Percentiles rank a stretch among this genome's conserved stretches.
Evolutionary conservation across 2,888 invertebrate genomes (phyloP).

Genomic region (Leptarthrus brevirostris): DNA sequence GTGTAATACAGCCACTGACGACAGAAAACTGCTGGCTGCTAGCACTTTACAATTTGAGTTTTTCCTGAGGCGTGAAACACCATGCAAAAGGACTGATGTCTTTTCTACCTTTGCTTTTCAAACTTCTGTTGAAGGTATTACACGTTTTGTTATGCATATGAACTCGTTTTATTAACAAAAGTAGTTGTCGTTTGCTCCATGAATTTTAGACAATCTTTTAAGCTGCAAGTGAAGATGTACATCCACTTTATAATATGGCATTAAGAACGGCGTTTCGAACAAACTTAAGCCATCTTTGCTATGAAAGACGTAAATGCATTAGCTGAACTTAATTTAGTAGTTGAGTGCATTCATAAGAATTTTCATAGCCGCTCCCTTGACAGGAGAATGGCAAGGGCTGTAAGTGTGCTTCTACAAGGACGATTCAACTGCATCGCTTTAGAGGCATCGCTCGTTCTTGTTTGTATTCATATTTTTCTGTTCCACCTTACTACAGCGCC

Average conservation of each 20-base stretch:
- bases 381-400: not conserved
- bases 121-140: too few species aligned
- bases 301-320: slow-evolving; percentile 28
- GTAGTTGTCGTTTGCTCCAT: slow-evolving; percentile 33
- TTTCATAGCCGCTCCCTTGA: not conserved
- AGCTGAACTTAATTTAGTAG: too few species aligned
- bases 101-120: not conserved
- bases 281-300: not conserved
- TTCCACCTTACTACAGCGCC: not conserved
- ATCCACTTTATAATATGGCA: not conserved
- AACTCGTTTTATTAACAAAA: slow-evolving; percentile 18
- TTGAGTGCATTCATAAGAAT: too few species aligned
- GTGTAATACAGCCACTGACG: not conserved
- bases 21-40: not conserved
- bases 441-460: too few species aligned
- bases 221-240: not conserved
- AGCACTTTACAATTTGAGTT: not conserved
- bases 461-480: too few species aligned
- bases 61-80: not conserved
- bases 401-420: not conserved
- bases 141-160: slow-evolving; percentile 22
- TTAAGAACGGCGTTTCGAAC: too few species aligned
- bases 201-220: slow-evolving; percentile 25
- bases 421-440: too few species aligned
- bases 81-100: not conserved